These are phyloP conservation scores for Lymantria monacha DNA, from an alignment of 2,888 invertebrate genomes.

Conservation along the genomic window DNA sequence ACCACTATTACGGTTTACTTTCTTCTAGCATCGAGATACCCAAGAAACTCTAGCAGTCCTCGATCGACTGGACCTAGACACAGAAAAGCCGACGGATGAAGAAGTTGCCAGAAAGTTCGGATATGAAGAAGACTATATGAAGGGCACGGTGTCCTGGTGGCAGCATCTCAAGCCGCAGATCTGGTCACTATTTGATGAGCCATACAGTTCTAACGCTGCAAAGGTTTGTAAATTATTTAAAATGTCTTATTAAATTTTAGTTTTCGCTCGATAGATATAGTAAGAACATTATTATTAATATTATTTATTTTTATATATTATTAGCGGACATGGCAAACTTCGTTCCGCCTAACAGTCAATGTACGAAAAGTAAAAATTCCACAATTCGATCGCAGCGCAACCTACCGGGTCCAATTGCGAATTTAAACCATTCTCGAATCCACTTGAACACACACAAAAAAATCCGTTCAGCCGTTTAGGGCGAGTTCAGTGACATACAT, in stretches of 20 bases:
- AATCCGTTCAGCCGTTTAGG: no score
- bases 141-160: conserved; percentile 97
- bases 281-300: no score
- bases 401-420: no score
- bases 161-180: conserved; percentile 98
- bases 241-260: conserved; percentile 3
- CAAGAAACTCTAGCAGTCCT: conserved; percentile 99
- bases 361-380: no score
- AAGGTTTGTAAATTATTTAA: conserved; percentile 86
- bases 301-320: no score
- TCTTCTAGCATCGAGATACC: conserved; percentile 95
- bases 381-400: no score
- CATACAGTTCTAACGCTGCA: conserved; percentile 98
- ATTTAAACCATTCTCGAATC: no score
- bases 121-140: conserved; percentile 96
- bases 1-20: neutral
- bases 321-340: no score
- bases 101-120: conserved; percentile 99
- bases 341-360: no score
- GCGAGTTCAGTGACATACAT: no score
- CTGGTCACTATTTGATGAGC: conserved; percentile 99
- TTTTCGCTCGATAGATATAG: no score
- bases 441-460: no score
- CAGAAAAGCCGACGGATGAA: conserved; percentile 98
- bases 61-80: conserved; percentile 98